Evolutionary conservation across 2,113 vertebrate genomes (phyloP).

Genomic region (Rhea americana): DNA sequence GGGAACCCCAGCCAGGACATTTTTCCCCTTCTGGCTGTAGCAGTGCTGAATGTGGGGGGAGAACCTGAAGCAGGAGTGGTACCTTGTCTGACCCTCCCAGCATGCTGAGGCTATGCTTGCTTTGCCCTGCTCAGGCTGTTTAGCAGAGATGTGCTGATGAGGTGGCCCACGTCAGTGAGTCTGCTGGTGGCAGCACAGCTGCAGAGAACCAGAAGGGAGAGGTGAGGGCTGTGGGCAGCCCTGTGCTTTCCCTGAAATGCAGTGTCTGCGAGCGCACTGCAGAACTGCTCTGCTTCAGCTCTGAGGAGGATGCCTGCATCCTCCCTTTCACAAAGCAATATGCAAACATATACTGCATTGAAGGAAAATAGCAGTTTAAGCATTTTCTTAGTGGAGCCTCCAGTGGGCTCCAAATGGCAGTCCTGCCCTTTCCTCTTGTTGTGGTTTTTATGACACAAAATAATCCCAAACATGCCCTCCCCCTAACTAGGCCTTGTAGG

Average conservation of each 20-base stretch:
- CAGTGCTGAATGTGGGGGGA: neutral
- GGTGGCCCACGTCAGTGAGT: neutral
- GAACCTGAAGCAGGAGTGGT: rapidly evolving
- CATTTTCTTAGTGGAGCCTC: neutral
- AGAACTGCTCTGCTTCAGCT: neutral
- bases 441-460: neutral
- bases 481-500: neutral
- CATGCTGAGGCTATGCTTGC: neutral
- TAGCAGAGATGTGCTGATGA: neutral
- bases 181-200: neutral
- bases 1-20: neutral
- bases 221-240: rapidly evolving
- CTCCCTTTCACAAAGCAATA: neutral
- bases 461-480: neutral
- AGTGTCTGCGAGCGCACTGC: rapidly evolving
- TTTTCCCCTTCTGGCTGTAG: neutral
- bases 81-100: neutral
- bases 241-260: neutral
- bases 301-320: neutral
- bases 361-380: neutral
- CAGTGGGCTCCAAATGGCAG: neutral
- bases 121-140: neutral
- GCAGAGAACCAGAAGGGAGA: neutral
- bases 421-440: neutral
- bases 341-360: neutral